Conservation (phyloP, 2,888 invertebrate species). For the Ormyrus rosae region DNA sequence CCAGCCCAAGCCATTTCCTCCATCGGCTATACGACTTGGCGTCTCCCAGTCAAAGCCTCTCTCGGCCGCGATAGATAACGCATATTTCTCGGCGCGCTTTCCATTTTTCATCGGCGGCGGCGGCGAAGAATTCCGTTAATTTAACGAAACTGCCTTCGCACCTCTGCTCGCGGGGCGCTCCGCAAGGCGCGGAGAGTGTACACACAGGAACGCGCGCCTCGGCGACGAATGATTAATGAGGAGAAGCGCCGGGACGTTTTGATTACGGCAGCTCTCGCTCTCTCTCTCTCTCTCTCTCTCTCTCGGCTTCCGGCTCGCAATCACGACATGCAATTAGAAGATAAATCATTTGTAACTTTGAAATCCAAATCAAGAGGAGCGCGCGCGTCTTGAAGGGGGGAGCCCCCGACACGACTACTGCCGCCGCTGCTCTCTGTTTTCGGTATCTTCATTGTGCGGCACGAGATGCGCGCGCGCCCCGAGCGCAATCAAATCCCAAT, state of each 20-base stretch:
- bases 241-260: slow-evolving; percentile 64
- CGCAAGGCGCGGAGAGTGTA: not conserved
- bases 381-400: not conserved
- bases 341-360: slow-evolving; percentile 73
- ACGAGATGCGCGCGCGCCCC: not conserved
- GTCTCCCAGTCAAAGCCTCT: too few relatives aligned
- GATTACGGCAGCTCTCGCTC: slow-evolving; percentile 61
- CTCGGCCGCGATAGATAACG: too few relatives aligned
- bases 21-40: too few relatives aligned
- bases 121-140: slow-evolving; percentile 36
- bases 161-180: not conserved
- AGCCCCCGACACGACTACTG: not conserved
- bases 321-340: slow-evolving; percentile 73
- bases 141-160: slow-evolving; percentile 21
- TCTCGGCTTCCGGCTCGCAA: slow-evolving; percentile 55
- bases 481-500: slow-evolving; percentile 32
- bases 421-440: slow-evolving; percentile 6
- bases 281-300: slow-evolving; percentile 8
- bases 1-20: too few relatives aligned
- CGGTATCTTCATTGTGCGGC: slow-evolving; percentile 48
- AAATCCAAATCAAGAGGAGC: slow-evolving; percentile 60
- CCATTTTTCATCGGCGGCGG: not conserved
- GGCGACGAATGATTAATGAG: slow-evolving; percentile 70
- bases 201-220: not conserved
- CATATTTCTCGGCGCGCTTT: not conserved